Evolutionary conservation across 2,113 vertebrate genomes (phyloP).

Genomic region (Takifugu flavidus): DNA sequence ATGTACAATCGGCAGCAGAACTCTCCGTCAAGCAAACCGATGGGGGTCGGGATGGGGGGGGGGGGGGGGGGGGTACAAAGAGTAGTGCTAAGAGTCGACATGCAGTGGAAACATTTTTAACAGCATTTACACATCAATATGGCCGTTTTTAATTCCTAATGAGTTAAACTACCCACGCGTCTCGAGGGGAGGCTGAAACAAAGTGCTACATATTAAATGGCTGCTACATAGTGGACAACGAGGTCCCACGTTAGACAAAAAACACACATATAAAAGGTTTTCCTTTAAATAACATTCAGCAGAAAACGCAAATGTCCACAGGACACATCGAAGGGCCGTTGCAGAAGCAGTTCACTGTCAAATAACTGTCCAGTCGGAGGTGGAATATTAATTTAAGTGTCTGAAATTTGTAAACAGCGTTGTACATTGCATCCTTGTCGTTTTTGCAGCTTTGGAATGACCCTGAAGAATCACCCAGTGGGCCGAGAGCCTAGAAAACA

Average conservation of each 20-base stretch:
- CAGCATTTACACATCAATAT: slow-evolving; percentile 41
- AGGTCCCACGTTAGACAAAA: slow-evolving; percentile 45
- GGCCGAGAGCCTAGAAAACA: slow-evolving; percentile 52
- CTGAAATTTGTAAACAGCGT: slow-evolving; percentile 55
- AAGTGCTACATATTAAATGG: slow-evolving; percentile 62
- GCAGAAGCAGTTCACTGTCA: slow-evolving; percentile 75
- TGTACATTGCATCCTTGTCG: slow-evolving; percentile 43
- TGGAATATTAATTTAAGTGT: slow-evolving; percentile 21
- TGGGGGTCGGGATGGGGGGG: neutral
- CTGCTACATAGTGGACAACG: slow-evolving; percentile 61
- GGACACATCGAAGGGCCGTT: slow-evolving; percentile 76
- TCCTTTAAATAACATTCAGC: slow-evolving; percentile 59
- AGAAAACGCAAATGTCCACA: slow-evolving; percentile 73
- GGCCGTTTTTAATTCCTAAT: slow-evolving; percentile 8
- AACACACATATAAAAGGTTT: slow-evolving; percentile 49
- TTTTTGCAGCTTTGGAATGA: slow-evolving; percentile 43
- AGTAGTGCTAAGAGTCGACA: slow-evolving; percentile 26
- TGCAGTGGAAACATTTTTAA: slow-evolving; percentile 35
- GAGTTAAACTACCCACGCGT: slow-evolving; percentile 28
- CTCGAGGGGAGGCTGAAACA: slow-evolving; percentile 31
- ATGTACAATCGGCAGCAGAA: slow-evolving; percentile 63
- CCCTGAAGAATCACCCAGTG: slow-evolving; percentile 38
- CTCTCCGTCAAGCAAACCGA: no score
- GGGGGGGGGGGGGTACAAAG: slow-evolving; percentile 7
- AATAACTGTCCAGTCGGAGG: slow-evolving; percentile 34